Evolutionary conservation across 2,797 vertebrate species (phyloP).

Genomic region (Chelidonichthys spinosus): DNA sequence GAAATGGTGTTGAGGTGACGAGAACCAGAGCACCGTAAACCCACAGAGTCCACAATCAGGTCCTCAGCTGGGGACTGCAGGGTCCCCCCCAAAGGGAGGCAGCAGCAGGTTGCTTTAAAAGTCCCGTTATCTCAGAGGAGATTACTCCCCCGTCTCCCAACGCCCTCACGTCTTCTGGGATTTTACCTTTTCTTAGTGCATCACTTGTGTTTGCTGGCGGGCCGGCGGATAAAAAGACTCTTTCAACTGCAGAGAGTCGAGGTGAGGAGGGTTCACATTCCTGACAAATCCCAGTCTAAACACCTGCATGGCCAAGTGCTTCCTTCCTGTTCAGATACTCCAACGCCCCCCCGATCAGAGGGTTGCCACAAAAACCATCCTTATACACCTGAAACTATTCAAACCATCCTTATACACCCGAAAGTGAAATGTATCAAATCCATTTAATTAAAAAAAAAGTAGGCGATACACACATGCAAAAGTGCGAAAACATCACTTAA

Average conservation of each 20-base stretch:
- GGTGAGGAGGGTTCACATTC: constrained; percentile 73
- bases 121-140: not conserved
- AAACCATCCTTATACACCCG: too few relatives aligned
- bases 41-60: not conserved
- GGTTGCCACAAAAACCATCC: not conserved
- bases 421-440: too few relatives aligned
- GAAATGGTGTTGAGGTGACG: constrained; percentile 31
- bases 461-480: too few relatives aligned
- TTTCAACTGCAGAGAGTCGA: constrained; percentile 41
- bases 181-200: constrained; percentile 17
- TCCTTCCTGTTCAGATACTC: constrained; percentile 60
- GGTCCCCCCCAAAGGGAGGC: not conserved
- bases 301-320: constrained; percentile 70
- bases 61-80: not conserved
- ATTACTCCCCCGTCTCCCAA: not conserved
- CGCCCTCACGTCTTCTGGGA: constrained; percentile 27
- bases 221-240: constrained; percentile 62
- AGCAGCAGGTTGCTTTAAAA: not conserved
- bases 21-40: constrained; percentile 37
- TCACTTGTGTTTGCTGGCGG: constrained; percentile 12
- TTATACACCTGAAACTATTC: not conserved
- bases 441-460: too few relatives aligned
- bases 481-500: too few relatives aligned
- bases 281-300: constrained; percentile 78
- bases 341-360: not conserved